Conservation (phyloP, 2,797 vertebrate genomes). For the Balearica regulorum region DNA sequence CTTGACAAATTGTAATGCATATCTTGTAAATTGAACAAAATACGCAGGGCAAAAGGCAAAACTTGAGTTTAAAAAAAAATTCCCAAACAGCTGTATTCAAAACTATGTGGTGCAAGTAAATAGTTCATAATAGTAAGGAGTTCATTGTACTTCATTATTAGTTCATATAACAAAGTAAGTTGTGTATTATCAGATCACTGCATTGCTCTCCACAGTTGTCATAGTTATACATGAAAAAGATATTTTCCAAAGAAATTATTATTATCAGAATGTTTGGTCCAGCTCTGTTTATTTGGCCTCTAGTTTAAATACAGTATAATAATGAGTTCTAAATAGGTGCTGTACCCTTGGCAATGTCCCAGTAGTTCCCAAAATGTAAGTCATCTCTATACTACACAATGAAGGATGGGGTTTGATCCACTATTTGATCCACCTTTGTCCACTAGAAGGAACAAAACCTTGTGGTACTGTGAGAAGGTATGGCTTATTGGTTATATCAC, state of each 20-base stretch:
- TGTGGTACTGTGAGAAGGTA: too few species aligned
- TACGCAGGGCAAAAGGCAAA: neutral
- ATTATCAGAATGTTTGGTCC: neutral
- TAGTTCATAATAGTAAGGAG: neutral
- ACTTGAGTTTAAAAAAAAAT: neutral
- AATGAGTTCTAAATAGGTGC: neutral
- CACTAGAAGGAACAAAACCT: neutral
- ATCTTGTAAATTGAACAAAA: neutral
- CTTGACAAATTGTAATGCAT: neutral
- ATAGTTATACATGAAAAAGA: neutral
- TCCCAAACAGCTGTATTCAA: neutral
- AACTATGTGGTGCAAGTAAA: neutral
- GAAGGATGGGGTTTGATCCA: neutral
- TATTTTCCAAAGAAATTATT: neutral
- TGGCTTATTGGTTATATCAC: neutral
- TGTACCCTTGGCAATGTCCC: neutral
- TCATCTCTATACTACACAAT: accelerated
- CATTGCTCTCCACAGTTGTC: neutral
- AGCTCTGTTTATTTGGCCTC: neutral
- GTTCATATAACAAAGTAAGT: too few species aligned
- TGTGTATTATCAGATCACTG: neutral
- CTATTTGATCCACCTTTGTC: neutral
- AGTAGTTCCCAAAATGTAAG: neutral
- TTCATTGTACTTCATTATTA: neutral
- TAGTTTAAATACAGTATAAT: neutral